Percentiles rank a stretch among this genome's conserved stretches.
Conservation (phyloP, 1,140 invertebrate genomes). For the Ceratina japonica region DNA sequence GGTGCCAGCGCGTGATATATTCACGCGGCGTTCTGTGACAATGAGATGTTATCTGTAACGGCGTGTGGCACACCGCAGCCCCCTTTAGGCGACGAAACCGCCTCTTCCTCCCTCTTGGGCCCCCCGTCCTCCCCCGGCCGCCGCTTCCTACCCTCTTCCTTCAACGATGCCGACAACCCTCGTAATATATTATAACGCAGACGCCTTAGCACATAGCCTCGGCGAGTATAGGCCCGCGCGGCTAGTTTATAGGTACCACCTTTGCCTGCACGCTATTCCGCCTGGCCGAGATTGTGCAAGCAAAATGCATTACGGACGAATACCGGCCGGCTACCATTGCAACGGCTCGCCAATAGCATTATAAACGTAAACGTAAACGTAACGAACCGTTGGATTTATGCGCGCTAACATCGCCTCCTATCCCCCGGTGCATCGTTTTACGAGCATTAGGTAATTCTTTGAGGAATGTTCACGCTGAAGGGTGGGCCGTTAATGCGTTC, state of each 20-base stretch:
- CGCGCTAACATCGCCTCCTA: background rate
- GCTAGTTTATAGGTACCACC: constrained; percentile 63
- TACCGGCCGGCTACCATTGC: constrained; percentile 31
- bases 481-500: background rate
- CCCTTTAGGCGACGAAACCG: constrained; percentile 51
- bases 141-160: constrained; percentile 9
- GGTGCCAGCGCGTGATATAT: constrained; percentile 64
- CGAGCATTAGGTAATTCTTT: background rate
- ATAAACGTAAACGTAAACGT: constrained; percentile 40
- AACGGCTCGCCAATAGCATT: constrained; percentile 38
- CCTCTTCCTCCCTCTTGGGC: constrained; percentile 33
- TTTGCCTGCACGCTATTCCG: constrained; percentile 58
- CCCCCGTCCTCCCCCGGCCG: background rate
- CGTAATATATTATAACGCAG: constrained; percentile 68
- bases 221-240: constrained; percentile 39
- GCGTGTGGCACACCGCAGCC: constrained; percentile 49
- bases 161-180: constrained; percentile 25
- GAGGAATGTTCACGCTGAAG: background rate
- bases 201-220: constrained; percentile 48
- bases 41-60: constrained; percentile 75
- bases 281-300: constrained; percentile 54
- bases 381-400: constrained; percentile 30
- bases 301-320: constrained; percentile 60
- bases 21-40: constrained; percentile 68
- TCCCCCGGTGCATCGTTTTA: background rate